phyloP scores from a whole-genome alignment of 2,888 invertebrate genomes.

The Xylota sylvarum region DNA sequence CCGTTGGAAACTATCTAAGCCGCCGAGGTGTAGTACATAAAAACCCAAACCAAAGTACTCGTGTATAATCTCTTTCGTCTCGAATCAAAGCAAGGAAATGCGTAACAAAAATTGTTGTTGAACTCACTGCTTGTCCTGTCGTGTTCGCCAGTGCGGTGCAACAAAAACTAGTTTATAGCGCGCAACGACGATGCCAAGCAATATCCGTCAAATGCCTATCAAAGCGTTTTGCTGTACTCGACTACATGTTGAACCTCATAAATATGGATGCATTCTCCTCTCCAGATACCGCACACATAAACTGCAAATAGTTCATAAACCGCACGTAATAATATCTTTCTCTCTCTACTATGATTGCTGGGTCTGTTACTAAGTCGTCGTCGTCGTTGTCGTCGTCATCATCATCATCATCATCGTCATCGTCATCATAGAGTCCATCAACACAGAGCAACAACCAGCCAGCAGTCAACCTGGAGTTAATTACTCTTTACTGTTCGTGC shows the following conservation, averaged over 20 bases:
- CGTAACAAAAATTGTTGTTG: slow-evolving; percentile 52
- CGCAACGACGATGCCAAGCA: slow-evolving; percentile 48
- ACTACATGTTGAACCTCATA: slow-evolving; percentile 68
- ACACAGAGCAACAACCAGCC: slow-evolving; percentile 36
- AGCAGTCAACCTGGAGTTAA: slow-evolving; percentile 75
- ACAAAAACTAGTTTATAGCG: slow-evolving; percentile 72
- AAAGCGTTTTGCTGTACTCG: slow-evolving; percentile 54
- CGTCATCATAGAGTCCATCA: slow-evolving; percentile 59
- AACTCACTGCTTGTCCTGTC: slow-evolving; percentile 58
- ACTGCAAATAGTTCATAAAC: slow-evolving; percentile 76
- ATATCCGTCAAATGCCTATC: slow-evolving; percentile 76
- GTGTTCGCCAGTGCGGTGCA: not conserved
- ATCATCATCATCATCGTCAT: slow-evolving; percentile 41
- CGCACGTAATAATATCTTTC: slow-evolving; percentile 74
- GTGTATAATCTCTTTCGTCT: not conserved
- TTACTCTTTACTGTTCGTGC: slow-evolving; percentile 74
- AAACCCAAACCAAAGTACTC: slow-evolving; percentile 2
- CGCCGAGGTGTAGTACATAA: not conserved
- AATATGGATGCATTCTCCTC: slow-evolving; percentile 69
- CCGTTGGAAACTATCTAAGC: slow-evolving; percentile 5
- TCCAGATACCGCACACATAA: slow-evolving; percentile 57
- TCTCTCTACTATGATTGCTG: slow-evolving; percentile 27
- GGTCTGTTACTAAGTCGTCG: slow-evolving; percentile 36
- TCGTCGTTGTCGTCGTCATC: slow-evolving; percentile 27
- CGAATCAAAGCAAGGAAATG: slow-evolving; percentile 58